Conservation (phyloP, 2,797 vertebrate genomes). For the Steatocranus sp. region DNA sequence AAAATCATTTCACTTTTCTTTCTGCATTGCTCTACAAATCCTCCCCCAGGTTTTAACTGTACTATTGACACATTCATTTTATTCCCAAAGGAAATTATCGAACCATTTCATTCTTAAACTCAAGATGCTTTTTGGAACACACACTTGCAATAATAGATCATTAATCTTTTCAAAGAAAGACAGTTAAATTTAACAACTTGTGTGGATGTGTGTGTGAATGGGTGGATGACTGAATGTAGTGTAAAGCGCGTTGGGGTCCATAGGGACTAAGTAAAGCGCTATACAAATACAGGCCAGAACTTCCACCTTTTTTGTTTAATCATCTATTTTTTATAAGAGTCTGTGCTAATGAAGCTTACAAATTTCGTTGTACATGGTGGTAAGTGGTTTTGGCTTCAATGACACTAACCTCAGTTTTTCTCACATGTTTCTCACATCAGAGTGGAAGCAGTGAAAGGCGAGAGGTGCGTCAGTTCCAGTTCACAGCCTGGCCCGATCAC, state of each 20-base stretch:
- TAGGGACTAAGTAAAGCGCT: too few relatives aligned
- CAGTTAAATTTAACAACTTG: background rate
- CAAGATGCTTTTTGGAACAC: background rate
- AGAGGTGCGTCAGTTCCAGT: constrained; percentile 98
- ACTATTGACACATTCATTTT: background rate
- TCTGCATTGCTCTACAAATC: background rate
- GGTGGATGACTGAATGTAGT: too few relatives aligned
- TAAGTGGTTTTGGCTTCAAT: background rate
- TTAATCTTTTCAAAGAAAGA: background rate
- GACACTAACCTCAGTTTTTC: background rate
- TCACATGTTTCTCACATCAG: constrained; percentile 58
- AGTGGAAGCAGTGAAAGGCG: constrained; percentile 92
- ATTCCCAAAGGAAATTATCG: background rate
- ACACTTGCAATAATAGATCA: background rate
- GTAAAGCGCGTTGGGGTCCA: too few relatives aligned
- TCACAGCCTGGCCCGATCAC: constrained; percentile 96
- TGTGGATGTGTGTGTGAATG: too few relatives aligned
- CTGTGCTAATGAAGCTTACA: background rate
- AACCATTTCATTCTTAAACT: background rate
- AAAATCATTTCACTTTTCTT: background rate
- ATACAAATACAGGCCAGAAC: too few relatives aligned
- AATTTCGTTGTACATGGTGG: background rate
- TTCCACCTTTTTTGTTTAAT: background rate
- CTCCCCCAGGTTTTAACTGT: background rate
- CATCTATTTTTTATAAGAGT: background rate